phyloP scores from a whole-genome alignment of 2,797 vertebrate genomes.

The Peromyscus attwateri region DNA sequence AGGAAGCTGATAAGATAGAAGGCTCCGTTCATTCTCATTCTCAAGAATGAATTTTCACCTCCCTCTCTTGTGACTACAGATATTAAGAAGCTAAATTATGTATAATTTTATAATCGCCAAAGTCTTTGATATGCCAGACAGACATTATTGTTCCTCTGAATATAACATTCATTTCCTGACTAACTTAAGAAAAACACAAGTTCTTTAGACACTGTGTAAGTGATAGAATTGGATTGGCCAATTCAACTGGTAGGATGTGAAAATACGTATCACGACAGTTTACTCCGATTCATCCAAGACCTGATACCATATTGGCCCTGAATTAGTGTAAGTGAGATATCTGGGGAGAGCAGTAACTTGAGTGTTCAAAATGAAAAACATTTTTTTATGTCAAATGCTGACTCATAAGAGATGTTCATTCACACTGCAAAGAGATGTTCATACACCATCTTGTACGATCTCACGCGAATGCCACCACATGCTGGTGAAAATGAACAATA shows the following conservation, averaged over 20 bases:
- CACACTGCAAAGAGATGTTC: neutral
- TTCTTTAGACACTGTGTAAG: conserved; percentile 33
- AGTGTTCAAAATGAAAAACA: conserved; percentile 42
- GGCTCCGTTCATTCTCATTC: neutral
- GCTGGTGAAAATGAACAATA: conserved; percentile 2
- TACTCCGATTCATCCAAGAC: neutral
- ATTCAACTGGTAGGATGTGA: conserved; percentile 38
- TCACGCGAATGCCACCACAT: neutral
- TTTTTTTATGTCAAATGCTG: conserved; percentile 42
- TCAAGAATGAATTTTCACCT: neutral
- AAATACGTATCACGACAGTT: neutral
- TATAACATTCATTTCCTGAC: conserved; percentile 54
- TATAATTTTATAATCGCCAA: conserved; percentile 3
- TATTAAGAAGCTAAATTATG: conserved; percentile 58
- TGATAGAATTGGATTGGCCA: neutral
- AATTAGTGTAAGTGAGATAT: neutral
- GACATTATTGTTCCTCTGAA: conserved; percentile 2
- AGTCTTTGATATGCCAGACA: neutral
- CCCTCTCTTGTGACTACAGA: neutral
- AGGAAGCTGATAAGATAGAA: neutral
- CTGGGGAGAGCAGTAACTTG: neutral
- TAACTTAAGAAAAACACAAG: conserved; percentile 36
- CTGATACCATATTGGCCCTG: neutral
- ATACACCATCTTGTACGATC: neutral
- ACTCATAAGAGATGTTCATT: conserved; percentile 20